phyloP scores from a whole-genome alignment of 2,888 invertebrate genomes.

The Melinaea marsaeus region DNA sequence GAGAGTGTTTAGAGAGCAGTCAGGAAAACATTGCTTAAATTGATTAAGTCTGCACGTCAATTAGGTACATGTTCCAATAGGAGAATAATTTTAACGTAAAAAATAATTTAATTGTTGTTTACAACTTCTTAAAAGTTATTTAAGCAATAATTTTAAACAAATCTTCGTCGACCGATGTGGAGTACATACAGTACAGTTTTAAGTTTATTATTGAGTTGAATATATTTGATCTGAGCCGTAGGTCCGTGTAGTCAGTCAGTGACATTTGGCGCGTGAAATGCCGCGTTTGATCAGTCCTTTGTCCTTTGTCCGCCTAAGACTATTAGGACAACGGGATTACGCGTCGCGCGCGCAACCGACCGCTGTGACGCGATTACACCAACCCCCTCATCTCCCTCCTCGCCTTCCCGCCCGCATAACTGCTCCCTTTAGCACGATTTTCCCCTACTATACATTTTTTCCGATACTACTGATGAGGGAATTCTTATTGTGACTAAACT shows the following conservation, averaged over 20 bases:
- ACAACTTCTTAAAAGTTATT: too few relatives aligned
- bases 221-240: too few relatives aligned
- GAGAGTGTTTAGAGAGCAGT: too few relatives aligned
- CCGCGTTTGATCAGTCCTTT: conserved; percentile 70
- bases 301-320: conserved; percentile 71
- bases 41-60: too few relatives aligned
- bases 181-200: too few relatives aligned
- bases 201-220: too few relatives aligned
- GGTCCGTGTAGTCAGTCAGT: conserved; percentile 26
- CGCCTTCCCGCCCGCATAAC: conserved; percentile 38
- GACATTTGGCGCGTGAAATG: conserved; percentile 73
- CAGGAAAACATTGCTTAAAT: too few relatives aligned
- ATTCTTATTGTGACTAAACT: conserved; percentile 1
- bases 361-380: conserved; percentile 58
- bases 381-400: conserved; percentile 33
- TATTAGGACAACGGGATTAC: conserved; percentile 71
- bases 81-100: too few relatives aligned
- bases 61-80: too few relatives aligned
- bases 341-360: conserved; percentile 64
- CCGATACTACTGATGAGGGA: conserved; percentile 1
- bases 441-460: conserved; percentile 18
- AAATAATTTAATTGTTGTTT: too few relatives aligned
- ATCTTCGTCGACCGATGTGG: too few relatives aligned
- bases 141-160: too few relatives aligned
- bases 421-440: conserved; percentile 28